These are phyloP conservation scores for Papilio helenus DNA, from an alignment of 1,140 invertebrate genomes.

Conservation along the genomic window DNA sequence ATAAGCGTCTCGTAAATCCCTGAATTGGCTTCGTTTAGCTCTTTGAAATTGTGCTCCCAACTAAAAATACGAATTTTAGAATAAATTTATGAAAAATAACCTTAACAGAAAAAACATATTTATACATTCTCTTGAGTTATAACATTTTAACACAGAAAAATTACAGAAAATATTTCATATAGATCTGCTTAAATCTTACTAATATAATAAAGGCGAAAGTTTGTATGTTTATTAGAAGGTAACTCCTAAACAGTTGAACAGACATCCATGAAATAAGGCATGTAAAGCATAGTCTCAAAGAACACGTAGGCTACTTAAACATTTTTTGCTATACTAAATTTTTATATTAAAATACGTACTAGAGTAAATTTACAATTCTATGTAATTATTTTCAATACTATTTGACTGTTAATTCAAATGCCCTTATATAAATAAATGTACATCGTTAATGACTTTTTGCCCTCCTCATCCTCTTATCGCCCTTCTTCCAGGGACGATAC, in stretches of 20 bases:
- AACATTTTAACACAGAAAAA: background rate
- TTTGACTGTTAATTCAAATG: background rate
- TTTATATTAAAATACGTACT: too few species aligned
- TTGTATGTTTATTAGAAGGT: too few species aligned
- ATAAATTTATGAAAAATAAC: background rate
- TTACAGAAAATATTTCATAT: background rate
- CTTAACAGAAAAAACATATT: background rate
- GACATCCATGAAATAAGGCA: too few species aligned
- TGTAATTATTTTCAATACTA: background rate
- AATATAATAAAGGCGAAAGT: too few species aligned
- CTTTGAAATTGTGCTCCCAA: constrained; percentile 30
- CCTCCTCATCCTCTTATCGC: background rate
- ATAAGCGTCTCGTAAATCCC: constrained; percentile 38
- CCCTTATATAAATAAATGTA: background rate
- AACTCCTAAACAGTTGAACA: too few species aligned
- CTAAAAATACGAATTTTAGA: constrained; percentile 30
- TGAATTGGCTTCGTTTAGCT: constrained; percentile 37
- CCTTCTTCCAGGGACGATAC: constrained; percentile 16
- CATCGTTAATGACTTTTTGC: background rate
- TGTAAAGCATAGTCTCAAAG: too few species aligned
- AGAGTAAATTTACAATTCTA: background rate
- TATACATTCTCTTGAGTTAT: background rate
- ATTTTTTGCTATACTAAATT: too few species aligned
- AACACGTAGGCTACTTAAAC: too few species aligned
- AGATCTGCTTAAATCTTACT: too few species aligned